A percentile compares a stretch with the other conserved stretches of the same genome.
phyloP scores from a whole-genome alignment of 2,888 invertebrate genomes.

The Metopia argyrocephala region DNA sequence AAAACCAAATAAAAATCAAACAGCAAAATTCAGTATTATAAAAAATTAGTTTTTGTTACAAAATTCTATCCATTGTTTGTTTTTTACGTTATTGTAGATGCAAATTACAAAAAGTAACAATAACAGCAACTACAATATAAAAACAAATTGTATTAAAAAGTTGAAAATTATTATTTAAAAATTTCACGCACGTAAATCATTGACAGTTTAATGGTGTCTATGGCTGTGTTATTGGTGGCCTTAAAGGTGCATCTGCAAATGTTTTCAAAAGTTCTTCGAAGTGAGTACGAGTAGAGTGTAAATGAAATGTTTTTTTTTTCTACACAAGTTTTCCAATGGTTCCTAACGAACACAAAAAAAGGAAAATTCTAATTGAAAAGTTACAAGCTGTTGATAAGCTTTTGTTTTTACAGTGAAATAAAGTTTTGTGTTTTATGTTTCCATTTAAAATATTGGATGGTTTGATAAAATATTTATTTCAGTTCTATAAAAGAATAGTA shows the following conservation, averaged over 20 bases:
- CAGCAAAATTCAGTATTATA: background rate
- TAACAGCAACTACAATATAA: background rate
- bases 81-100: background rate
- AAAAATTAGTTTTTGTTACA: background rate
- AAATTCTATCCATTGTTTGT: background rate
- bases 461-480: background rate
- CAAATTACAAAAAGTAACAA: background rate
- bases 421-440: no score
- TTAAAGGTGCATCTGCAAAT: background rate
- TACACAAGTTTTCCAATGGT: background rate
- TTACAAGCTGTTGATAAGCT: no score
- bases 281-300: background rate
- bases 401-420: background rate
- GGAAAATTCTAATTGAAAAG: no score
- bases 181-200: constrained; percentile 32
- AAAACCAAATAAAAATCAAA: no score
- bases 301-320: background rate
- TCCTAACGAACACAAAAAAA: background rate
- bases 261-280: background rate
- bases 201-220: constrained; percentile 42
- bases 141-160: background rate
- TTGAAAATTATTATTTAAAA: background rate
- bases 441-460: background rate
- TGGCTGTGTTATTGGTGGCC: background rate
- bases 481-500: background rate